Base-by-base conservation (phyloP, 2,888 invertebrate species). In the Drosophila mimetica region DNA sequence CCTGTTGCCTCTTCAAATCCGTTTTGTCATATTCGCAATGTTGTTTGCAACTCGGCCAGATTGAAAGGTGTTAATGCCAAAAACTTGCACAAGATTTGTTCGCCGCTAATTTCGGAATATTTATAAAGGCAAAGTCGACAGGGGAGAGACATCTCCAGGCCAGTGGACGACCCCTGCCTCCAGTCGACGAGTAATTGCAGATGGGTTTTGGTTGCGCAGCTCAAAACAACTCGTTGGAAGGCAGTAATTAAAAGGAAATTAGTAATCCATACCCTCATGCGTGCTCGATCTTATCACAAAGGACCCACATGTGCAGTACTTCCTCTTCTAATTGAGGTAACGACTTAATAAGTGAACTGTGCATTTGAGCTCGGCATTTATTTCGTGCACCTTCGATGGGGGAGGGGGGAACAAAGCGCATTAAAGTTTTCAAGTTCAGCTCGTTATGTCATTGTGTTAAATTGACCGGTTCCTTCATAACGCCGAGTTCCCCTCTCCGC, bases 11-110 rank as follows among this genome's bases (percentile, higher is more conserved):
- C 13, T 37, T 9, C 28, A 16, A 46, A 50, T 67, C 22, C 66
- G 36, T 64, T 63, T 64, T 51, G 63, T 50, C 66, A 74, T 65
- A 74, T 71, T 75, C 55, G 67, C 60, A 73, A 66, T 71, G 75
- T 84, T 86, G 77, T 58, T 76, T 65, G 66, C 63, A 51, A 61
- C 55, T 34, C 69, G 65, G 53, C 59, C 74, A 88, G 84, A 86
- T 88, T 75, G 84, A 83, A 86, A 84, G 84, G 88, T 84, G 84
- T 86, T 84, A 84, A 84, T 84, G 84, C 86, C 84, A 88, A 74
- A 88, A 86, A 84, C 80, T 76, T 88, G 86, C 88, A 66, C 80
- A 88, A 79, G 83, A 88, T 84, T 84, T 84, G 88, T 84, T 74
- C 84, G 71, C 71, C 72, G 60, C 77, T 86, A 79, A 86, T 86